phyloP scores from a whole-genome alignment of 2,888 invertebrate species.

The Timandra comae region DNA sequence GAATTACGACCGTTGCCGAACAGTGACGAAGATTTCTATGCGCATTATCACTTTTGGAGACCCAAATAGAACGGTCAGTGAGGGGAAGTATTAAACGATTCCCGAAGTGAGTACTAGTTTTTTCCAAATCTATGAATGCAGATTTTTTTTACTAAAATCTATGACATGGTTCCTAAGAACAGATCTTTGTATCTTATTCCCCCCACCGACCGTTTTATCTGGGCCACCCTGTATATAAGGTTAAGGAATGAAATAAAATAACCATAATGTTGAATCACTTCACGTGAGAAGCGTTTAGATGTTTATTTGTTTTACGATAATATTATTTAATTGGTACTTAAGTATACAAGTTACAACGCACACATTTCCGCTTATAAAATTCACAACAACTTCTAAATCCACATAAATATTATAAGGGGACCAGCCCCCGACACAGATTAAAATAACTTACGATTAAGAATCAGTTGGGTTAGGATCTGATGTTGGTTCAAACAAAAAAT shows the following conservation, averaged over 20 bases:
- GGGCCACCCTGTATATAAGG: too few relatives aligned
- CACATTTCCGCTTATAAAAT: conserved; percentile 55
- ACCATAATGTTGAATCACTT: conserved; percentile 23
- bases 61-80: too few relatives aligned
- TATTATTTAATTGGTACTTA: conserved; percentile 52
- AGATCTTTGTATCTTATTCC: too few relatives aligned
- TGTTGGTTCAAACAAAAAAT: conserved; percentile 20
- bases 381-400: conserved; percentile 57
- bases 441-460: conserved; percentile 14
- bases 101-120: too few relatives aligned
- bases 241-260: conserved; percentile 7
- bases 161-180: too few relatives aligned
- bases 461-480: conserved; percentile 32
- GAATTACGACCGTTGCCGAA: too few relatives aligned
- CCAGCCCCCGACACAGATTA: conserved; percentile 52
- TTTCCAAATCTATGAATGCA: too few relatives aligned
- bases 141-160: too few relatives aligned
- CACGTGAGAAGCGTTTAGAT: conserved; percentile 32
- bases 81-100: too few relatives aligned
- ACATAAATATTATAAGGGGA: conserved; percentile 55
- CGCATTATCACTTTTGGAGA: too few relatives aligned
- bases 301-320: conserved; percentile 44
- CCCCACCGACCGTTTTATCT: too few relatives aligned
- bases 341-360: conserved; percentile 39
- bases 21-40: too few relatives aligned